Evolutionary conservation across 2,888 invertebrate species (phyloP).

Genomic region (Ophion costatus): DNA sequence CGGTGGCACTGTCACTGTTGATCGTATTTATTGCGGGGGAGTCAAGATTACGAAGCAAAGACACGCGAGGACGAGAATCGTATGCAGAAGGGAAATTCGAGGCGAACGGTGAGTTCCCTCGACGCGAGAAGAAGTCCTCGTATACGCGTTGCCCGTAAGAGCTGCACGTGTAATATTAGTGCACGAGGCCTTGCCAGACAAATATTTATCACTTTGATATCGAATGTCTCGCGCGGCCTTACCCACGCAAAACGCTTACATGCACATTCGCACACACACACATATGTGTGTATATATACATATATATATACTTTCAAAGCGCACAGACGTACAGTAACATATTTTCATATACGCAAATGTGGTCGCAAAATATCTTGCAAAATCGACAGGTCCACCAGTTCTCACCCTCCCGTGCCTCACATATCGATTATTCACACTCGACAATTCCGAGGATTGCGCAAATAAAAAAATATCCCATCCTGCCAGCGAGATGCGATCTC

Average conservation of each 20-base stretch:
- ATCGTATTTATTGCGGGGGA: constrained; percentile 54
- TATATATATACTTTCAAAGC: background rate
- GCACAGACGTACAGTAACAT: background rate
- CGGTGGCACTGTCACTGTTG: constrained; percentile 41
- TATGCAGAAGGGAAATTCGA: constrained; percentile 40
- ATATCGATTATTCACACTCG: too few relatives aligned
- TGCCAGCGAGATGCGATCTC: too few relatives aligned
- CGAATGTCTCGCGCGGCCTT: constrained; percentile 42
- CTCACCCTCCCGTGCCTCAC: background rate
- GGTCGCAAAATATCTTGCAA: background rate
- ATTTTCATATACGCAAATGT: background rate
- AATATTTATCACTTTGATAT: constrained; percentile 54
- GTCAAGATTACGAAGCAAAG: constrained; percentile 37
- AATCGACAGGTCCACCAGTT: background rate
- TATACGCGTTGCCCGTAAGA: constrained; percentile 7
- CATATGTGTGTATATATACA: too few relatives aligned
- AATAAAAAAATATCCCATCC: too few relatives aligned
- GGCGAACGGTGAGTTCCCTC: constrained; percentile 30
- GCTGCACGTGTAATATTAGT: constrained; percentile 37
- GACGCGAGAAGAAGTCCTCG: constrained; percentile 46
- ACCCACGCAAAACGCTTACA: constrained; percentile 43
- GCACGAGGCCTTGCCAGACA: constrained; percentile 32
- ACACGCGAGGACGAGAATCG: constrained; percentile 35
- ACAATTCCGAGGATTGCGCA: too few relatives aligned
- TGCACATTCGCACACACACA: background rate